Base-by-base conservation (phyloP, 2,113 vertebrate species). In the Anolis sagrei region DNA sequence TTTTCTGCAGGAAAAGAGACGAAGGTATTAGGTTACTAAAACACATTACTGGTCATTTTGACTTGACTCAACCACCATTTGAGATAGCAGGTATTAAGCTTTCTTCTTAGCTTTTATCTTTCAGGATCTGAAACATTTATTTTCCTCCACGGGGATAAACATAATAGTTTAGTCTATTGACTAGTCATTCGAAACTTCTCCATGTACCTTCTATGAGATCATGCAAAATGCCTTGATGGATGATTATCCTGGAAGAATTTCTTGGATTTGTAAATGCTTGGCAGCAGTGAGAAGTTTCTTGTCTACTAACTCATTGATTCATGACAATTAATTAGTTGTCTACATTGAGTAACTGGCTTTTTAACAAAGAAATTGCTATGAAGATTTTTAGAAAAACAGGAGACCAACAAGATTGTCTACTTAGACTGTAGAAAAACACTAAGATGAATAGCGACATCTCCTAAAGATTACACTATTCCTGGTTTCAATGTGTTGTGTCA, bases 11-110 rank as follows among this genome's bases (percentile, higher is more conserved):
- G 85, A 84, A 88, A 76, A 79, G 19, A 76, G 79, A 84, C 54
- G 82, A 19, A 87, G 91, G 92, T 72, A 61, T 90, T 90, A 77
- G 76, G 34, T 88, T 88, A 66, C 34, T 32, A 89, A 92, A 91
- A 92, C 36, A 78, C 81, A 84, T 77, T 82, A 58, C 66, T 72
- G 82, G 23, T n/a, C 83, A 76, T 44, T 86, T 11, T 77, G 62
- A 36, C 84, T 81, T 72, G 49, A n/a, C 34, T 68, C 74, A 78
- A 76, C 86, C 51, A 78, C 70, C 75, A 48, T 88, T n/a, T 36
- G 39, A 44, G 36, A 54, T 61, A 79, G 29, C 2, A 61, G n/a
- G 44, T 66, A 44, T 79, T 82, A 9, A 25, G 7, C 39, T 86
- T 77, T 88, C 72, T 87, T 79, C 32, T 69, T 29, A 83, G 72